Evolutionary conservation across 1,140 invertebrate species (phyloP).

Genomic region (Drosophila mojavensis): DNA sequence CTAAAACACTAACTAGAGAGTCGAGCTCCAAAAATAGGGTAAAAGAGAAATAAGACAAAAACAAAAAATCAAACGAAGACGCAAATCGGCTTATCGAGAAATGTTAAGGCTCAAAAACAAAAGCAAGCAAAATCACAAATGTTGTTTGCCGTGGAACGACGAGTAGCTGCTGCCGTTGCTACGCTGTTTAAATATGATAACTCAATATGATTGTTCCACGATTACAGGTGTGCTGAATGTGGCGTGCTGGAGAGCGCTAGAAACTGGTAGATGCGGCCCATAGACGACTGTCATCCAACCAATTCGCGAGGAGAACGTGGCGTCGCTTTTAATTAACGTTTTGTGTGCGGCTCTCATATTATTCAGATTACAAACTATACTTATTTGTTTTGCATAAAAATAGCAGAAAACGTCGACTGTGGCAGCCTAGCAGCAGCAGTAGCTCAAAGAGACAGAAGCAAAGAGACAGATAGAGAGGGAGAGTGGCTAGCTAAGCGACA

Average conservation of each 20-base stretch:
- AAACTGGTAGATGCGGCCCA: constrained; percentile 38
- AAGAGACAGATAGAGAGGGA: not conserved
- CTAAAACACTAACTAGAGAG: constrained; percentile 46
- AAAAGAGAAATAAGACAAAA: constrained; percentile 32
- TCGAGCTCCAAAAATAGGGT: not conserved
- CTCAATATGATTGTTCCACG: constrained; percentile 63
- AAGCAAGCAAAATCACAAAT: constrained; percentile 57
- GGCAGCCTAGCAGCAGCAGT: constrained; percentile 14
- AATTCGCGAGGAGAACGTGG: constrained; percentile 41
- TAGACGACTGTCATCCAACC: constrained; percentile 20
- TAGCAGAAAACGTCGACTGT: constrained; percentile 45
- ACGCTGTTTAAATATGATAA: constrained; percentile 67
- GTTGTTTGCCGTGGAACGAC: constrained; percentile 23
- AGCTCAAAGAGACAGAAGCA: constrained; percentile 13
- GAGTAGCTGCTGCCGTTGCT: constrained; percentile 15
- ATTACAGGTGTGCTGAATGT: constrained; percentile 74
- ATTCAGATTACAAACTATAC: constrained; percentile 73
- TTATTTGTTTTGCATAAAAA: constrained; percentile 74
- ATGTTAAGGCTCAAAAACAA: constrained; percentile 44
- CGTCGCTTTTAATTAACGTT: constrained; percentile 71
- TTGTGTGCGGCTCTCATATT: constrained; percentile 46
- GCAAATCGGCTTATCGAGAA: constrained; percentile 79
- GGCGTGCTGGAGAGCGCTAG: constrained; percentile 17
- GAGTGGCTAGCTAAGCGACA: constrained; percentile 13
- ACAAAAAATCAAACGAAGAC: constrained; percentile 49